phyloP scores from a whole-genome alignment of 2,113 vertebrate genomes.

The Ascaphus truei region DNA sequence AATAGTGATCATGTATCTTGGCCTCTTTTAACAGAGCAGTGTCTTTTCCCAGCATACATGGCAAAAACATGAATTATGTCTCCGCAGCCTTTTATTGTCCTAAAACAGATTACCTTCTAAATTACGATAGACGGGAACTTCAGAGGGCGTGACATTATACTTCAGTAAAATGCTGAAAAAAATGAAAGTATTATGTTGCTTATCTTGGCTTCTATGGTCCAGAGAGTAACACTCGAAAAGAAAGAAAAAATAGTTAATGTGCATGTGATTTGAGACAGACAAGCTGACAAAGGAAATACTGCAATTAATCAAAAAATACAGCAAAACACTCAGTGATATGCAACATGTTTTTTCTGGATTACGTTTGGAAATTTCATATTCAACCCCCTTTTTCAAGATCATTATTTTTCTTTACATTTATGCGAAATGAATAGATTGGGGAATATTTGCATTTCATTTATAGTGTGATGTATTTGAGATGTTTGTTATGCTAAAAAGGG shows the following conservation, averaged over 20 bases:
- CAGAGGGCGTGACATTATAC: neutral
- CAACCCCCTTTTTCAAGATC: neutral
- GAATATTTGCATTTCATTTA: conserved; percentile 31
- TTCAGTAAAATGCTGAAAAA: neutral
- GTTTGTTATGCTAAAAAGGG: conserved; percentile 81
- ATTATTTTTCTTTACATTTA: conserved; percentile 23
- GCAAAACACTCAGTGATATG: conserved; percentile 10
- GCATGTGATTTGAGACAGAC: conserved; percentile 22
- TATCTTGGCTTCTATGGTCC: conserved; percentile 13
- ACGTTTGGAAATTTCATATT: conserved; percentile 29
- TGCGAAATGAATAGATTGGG: conserved; percentile 11
- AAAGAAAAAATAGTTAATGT: conserved; percentile 22
- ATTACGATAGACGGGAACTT: neutral
- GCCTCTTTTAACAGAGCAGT: no score
- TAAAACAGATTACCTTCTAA: neutral
- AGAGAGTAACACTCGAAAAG: neutral
- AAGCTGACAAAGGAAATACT: conserved; percentile 22
- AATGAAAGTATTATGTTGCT: conserved; percentile 10
- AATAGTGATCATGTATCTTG: no score
- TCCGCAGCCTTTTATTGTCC: neutral
- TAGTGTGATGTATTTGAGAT: conserved; percentile 41
- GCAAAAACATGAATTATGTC: no score
- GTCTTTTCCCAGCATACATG: no score
- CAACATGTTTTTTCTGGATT: conserved; percentile 19
- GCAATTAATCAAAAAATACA: conserved; percentile 29